These are phyloP conservation scores for Brotogeris chrysoptera DNA, from an alignment of 2,797 vertebrate genomes.

Conservation along the genomic window DNA sequence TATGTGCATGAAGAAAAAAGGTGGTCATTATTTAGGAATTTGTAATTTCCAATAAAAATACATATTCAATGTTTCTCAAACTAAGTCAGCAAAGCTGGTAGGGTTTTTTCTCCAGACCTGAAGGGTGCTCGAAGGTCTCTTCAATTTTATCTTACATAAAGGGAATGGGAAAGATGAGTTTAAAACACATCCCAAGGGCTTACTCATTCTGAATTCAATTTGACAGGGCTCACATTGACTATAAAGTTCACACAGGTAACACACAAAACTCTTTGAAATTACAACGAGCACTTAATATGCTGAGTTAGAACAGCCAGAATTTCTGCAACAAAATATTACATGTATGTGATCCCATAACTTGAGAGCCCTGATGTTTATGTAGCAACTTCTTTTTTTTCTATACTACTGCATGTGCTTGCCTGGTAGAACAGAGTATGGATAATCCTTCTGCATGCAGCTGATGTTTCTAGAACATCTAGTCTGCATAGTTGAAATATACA, in stretches of 20 bases:
- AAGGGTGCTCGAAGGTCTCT: neutral
- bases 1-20: neutral
- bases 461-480: neutral
- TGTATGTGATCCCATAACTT: neutral
- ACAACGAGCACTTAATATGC: neutral
- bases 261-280: neutral
- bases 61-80: neutral
- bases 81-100: neutral
- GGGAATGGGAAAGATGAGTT: neutral
- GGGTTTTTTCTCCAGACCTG: neutral
- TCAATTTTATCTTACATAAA: neutral
- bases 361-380: neutral
- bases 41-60: neutral
- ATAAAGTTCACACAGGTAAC: neutral
- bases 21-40: neutral
- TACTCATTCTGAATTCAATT: neutral
- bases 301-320: neutral
- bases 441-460: neutral
- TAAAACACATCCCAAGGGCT: neutral
- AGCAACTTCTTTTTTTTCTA: neutral
- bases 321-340: neutral
- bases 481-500: neutral
- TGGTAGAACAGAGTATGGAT: neutral
- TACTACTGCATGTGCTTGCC: neutral
- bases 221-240: neutral